A percentile compares a stretch with the other conserved stretches of the same genome.
Evolutionary conservation across 2,888 invertebrate species (phyloP).

Genomic region (Melanchra persicariae): DNA sequence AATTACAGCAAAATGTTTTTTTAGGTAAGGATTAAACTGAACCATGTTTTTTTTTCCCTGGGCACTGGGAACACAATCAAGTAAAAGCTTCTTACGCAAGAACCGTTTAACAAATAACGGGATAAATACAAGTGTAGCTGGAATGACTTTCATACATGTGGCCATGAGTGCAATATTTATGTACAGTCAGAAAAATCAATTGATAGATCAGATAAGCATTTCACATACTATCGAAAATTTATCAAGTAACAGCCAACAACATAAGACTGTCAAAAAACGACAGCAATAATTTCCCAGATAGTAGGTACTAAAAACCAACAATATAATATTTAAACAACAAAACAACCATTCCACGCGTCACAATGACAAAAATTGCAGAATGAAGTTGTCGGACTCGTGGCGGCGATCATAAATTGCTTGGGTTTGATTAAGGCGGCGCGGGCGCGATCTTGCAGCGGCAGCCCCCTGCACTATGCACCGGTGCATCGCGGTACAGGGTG

Average conservation of each 20-base stretch:
- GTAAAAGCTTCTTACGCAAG: slow-evolving; percentile 26
- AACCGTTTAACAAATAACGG: slow-evolving; percentile 6
- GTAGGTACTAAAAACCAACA: too few relatives aligned
- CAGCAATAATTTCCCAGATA: too few relatives aligned
- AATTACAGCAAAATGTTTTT: too few relatives aligned
- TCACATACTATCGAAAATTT: too few relatives aligned
- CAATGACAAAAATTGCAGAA: slow-evolving; percentile 64
- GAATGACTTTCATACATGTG: not conserved
- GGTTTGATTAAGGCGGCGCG: slow-evolving; percentile 87
- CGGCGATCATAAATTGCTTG: slow-evolving; percentile 87
- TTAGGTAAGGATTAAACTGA: not conserved
- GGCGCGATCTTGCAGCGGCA: slow-evolving; percentile 72
- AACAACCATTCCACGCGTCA: too few relatives aligned
- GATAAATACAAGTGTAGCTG: not conserved
- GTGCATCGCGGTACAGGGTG: slow-evolving; percentile 81
- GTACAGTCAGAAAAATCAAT: too few relatives aligned
- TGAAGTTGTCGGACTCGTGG: slow-evolving; percentile 43
- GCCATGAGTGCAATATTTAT: too few relatives aligned
- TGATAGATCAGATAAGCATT: too few relatives aligned
- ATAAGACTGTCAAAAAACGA: too few relatives aligned
- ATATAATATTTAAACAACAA: too few relatives aligned
- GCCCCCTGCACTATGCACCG: slow-evolving; percentile 78
- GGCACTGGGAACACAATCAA: slow-evolving; percentile 4
- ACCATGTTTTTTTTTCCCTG: slow-evolving; percentile 4
- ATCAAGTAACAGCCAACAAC: too few relatives aligned